Evolutionary conservation across 2,888 invertebrate genomes (phyloP), one percentile per base, ranked within the genome.

Genomic region (Drosophila borealis): DNA sequence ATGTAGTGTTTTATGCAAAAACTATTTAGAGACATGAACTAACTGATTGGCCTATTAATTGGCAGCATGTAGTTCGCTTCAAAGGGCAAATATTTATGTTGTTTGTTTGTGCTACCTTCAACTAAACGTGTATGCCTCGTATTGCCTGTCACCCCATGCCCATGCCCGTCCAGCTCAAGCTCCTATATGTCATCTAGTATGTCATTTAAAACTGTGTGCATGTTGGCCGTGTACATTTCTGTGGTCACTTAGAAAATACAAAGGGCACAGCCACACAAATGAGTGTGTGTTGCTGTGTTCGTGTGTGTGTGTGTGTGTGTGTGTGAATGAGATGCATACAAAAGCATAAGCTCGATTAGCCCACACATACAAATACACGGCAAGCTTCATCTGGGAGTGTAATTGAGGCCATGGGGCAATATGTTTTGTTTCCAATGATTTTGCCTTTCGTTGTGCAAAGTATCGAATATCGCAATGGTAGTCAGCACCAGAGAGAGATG

Each of bases 401-500:
- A 89, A 88, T 87, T 88, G 83, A 80, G 90, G 89, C 90, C 88
- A 89, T 87, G 85, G 81, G 90, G 81, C 89, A 89, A 87, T 85
- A 89, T 87, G 81, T 86, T 88, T 89, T 85, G 85, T 89, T 89
- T 69, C 73, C 74, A 84, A 90, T 89, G 88, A 89, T 88, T 89
- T 89, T 84, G 86, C 81, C 80, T 89, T 88, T 88, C 79, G 87
- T 87, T 89, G 79, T 70, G 76, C 80, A 89, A 89, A 89, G 85
- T 90, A 89, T 89, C 81, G 73, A 91, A 89, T 91, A 90, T 85
- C 90, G 79, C 80, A 86, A 79, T 82, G 87, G 86, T 74, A 88
- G 78, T 66, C 71, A 73, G 55, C 64, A 64, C 42, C 50, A 48
- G 41, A 59, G 51, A 53, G 48, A 29, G 53, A 37, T 25, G 25